phyloP scores from a whole-genome alignment of 2,888 invertebrate species.

The Steinernema carpocapsae region DNA sequence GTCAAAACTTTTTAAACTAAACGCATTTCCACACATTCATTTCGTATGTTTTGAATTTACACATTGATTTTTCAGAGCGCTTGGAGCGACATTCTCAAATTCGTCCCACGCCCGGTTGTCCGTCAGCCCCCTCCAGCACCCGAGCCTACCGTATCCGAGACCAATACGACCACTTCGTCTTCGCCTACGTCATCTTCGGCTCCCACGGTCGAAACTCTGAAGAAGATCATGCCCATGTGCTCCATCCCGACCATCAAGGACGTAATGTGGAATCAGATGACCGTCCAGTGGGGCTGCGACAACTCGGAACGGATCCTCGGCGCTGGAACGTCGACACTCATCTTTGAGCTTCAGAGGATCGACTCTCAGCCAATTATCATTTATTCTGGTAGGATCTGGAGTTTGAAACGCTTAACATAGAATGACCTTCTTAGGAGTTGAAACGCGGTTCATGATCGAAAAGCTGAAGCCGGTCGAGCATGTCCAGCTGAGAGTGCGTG shows the following conservation, averaged over 20 bases:
- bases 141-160: neutral
- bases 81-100: conserved; percentile 41
- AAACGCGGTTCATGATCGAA: conserved; percentile 43
- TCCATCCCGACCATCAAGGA: conserved; percentile 27
- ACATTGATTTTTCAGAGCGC: conserved; percentile 38
- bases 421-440: conserved; percentile 27
- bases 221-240: conserved; percentile 16
- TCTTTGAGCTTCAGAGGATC: conserved; percentile 52
- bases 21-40: neutral
- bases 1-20: conserved; percentile 3
- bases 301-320: neutral
- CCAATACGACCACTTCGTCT: neutral
- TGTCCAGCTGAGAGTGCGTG: conserved; percentile 50
- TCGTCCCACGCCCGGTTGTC: neutral
- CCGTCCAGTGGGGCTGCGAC: conserved; percentile 21
- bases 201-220: neutral
- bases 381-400: conserved; percentile 41
- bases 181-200: neutral
- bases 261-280: conserved; percentile 30
- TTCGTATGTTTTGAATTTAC: neutral
- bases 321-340: conserved; percentile 29
- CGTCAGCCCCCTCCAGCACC: neutral
- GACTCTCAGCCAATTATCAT: conserved; percentile 51
- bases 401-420: too few relatives aligned
- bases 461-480: conserved; percentile 53